Base-by-base conservation (phyloP, 2,888 invertebrate species). In the Sinelater perroti region DNA sequence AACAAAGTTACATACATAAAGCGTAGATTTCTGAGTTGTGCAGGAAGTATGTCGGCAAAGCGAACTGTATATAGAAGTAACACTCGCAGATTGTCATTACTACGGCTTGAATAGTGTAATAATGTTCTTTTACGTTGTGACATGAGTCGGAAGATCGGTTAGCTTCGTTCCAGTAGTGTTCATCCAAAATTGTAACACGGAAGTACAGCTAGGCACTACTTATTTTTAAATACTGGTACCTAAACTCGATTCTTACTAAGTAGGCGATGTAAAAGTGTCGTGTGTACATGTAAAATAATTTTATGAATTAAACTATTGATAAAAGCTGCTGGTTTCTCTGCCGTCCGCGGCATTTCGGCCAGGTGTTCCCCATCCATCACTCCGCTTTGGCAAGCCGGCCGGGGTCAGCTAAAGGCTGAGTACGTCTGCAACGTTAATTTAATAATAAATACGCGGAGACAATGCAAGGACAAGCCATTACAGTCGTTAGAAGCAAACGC, bases 261-360 rank as follows among this genome's bases (percentile, higher is more conserved):
- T 56, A 60, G 51, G 49, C 36, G 44, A 60, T 62, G 59, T 59
- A 62, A 61, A 61, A 50, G 52, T 75, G 75, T 76, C 72, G 74
- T 76, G 76, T 77, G 76, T 78, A 78, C 70, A 76, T 77, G 77
- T 78, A 73, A 71, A 72, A 71, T 74, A 75, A 70, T 75, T 71
- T 77, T 76, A 75, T 72, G 73, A 71, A 78, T 71, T 74, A 76
- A 76, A 75, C n/a, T 70, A 76, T 76, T 77, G 74, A 74, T 76
- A 69, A 68, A 63, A 40, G 6, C 24, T 24, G 21, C 28, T 28
- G 24, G 13, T 47, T 52, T 30, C 42, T 33, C n/a, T n/a, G n/a
- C n/a, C n/a, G n/a, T n/a, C n/a, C n/a, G n/a, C n/a, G n/a, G n/a
- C n/a, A n/a, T n/a, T n/a, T n/a, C n/a, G n/a, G n/a, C n/a, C n/a